Base-by-base conservation (phyloP, 2,113 vertebrate genomes). In the Scophthalmus maximus region DNA sequence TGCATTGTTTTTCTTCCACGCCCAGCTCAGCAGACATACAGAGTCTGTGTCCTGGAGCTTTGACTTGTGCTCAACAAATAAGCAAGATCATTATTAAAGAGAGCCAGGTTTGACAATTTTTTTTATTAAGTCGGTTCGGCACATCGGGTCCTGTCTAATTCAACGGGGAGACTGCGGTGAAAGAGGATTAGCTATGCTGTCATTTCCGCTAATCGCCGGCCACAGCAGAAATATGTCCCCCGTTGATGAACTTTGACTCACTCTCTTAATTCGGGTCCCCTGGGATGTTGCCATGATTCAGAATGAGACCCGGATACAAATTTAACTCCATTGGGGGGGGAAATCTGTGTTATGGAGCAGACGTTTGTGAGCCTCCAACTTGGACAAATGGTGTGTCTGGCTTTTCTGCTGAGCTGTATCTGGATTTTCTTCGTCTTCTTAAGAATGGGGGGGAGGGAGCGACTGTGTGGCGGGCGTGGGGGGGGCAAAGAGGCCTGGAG, bases 171-270 rank as follows among this genome's bases (percentile, higher is more conserved):
- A 67, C 82, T 67, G 59, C 27, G 72, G 44, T 20, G 3, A 77
- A 85, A 79, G 77, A 61, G 85, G 87, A 85, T 90, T 88, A 87
- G 29, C 68, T 17, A 18, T 29, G 78, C 82, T 76, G 84, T 82
- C 82, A 88, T 78, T 81, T 83, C 65, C 36, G 65, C 73, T 83
- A 84, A 88, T 86, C 73, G 3, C 51, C 57, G 17, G 69, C 61
- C 76, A 78, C 73, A 79, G 81, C 71, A 83, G 70, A 83, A 56
- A 67, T 30, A 36, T 51, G 49, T 63, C 66, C 73, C 78, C 76
- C 8, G 77, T 52, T 74, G 77, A 78, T 72, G 60, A 86, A 87
- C 85, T 86, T 78, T 64, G 55, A 79, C 49, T 50, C 77, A 83
- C 61, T 75, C 68, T 50, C 73, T 68, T 88, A 73, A 88, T 78